These are phyloP conservation scores for Oxyruncus cristatus DNA, from an alignment of 2,113 vertebrate species.

Conservation along the genomic window DNA sequence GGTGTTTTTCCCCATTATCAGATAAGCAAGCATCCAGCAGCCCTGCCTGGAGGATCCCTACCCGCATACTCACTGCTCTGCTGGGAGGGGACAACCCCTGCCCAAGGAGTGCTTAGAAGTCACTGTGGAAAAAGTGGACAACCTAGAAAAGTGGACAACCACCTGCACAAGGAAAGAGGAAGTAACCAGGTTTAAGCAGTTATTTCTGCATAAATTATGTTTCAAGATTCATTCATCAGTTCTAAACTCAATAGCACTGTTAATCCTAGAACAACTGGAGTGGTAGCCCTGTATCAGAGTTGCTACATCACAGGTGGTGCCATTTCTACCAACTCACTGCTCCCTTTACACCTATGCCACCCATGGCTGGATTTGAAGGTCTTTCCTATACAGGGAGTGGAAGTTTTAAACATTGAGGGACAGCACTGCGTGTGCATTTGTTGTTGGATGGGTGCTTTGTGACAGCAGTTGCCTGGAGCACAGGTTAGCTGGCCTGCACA, in stretches of 20 bases:
- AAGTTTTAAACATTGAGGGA: not conserved
- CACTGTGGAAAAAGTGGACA: not conserved
- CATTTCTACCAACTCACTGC: not conserved
- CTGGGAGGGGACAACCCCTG: not conserved
- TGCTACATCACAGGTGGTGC: not conserved
- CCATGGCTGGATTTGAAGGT: not conserved
- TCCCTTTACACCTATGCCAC: not conserved
- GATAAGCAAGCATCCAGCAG: not conserved
- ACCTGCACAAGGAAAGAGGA: not conserved
- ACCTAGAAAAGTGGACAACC: not conserved
- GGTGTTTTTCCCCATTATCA: not conserved
- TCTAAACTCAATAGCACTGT: not conserved
- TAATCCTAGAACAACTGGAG: not conserved
- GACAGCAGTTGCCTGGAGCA: not conserved
- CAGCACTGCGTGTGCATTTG: not conserved
- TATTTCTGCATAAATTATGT: not conserved
- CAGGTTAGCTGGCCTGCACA: not conserved
- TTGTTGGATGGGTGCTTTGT: not conserved
- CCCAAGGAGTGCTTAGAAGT: not conserved
- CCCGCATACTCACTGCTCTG: rapidly evolving
- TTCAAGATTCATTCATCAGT: not conserved
- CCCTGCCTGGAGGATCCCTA: not conserved
- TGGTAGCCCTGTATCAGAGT: not conserved
- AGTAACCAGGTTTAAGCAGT: not conserved
- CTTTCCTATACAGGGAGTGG: not conserved